These are phyloP conservation scores for Smithornis capensis DNA, from an alignment of 2,113 vertebrate genomes.

Conservation along the genomic window DNA sequence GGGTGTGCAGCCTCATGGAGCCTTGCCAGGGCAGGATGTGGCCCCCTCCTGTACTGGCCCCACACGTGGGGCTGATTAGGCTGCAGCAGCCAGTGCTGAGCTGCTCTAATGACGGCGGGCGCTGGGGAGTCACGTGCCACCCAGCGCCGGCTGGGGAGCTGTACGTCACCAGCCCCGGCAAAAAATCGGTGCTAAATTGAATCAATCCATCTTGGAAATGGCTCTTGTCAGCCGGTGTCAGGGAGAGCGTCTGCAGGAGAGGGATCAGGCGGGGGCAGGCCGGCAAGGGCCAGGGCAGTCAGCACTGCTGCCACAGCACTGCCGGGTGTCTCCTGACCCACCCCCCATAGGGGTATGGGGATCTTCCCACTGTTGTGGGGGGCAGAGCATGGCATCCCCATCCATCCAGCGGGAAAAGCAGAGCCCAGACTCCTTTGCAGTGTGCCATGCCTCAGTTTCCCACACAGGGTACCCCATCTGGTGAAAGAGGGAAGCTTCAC, in stretches of 20 bases:
- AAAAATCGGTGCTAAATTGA: conserved; percentile 84
- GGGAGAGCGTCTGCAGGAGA: conserved; percentile 74
- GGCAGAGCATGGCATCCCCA: neutral
- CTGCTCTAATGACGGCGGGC: conserved; percentile 65
- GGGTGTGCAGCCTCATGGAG: accelerated
- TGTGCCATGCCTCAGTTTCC: neutral
- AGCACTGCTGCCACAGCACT: neutral
- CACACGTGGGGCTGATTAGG: conserved; percentile 33
- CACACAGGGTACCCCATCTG: accelerated
- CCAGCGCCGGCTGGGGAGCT: conserved; percentile 69
- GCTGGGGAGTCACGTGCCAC: conserved; percentile 66
- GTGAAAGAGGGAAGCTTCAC: neutral
- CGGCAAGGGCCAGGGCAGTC: conserved; percentile 22
- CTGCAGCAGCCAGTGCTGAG: conserved; percentile 26
- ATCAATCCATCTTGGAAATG: conserved; percentile 90
- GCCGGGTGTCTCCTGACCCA: neutral
- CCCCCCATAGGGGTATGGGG: neutral
- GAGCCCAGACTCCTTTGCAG: neutral
- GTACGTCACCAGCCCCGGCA: conserved; percentile 76
- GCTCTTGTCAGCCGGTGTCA: conserved; percentile 83
- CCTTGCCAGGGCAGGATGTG: neutral
- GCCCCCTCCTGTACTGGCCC: neutral
- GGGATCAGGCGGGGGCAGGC: conserved; percentile 71
- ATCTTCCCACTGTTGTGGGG: accelerated
- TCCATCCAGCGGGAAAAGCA: neutral